Percentiles rank a stretch among this genome's conserved stretches.
Evolutionary conservation across 1,140 invertebrate genomes (phyloP).

Genomic region (Microplitis mediator): DNA sequence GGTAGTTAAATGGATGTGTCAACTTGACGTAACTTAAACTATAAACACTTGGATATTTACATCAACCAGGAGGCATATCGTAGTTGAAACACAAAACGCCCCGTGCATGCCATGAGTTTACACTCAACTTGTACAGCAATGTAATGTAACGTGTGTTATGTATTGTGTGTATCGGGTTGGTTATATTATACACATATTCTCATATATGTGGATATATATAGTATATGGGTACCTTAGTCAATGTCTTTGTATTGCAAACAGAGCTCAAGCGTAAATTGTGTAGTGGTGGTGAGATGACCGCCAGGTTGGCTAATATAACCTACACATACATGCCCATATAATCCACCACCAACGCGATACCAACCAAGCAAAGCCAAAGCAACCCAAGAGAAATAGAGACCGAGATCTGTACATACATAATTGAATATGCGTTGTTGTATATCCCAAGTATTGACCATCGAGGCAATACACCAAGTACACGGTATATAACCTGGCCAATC

Average conservation of each 20-base stretch:
- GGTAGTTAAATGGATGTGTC: too few relatives aligned
- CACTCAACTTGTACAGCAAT: slow-evolving; percentile 46
- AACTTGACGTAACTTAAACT: too few relatives aligned
- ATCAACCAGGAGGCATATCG: not conserved
- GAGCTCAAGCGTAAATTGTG: slow-evolving; percentile 38
- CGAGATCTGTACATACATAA: not conserved
- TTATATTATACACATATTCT: slow-evolving; percentile 19
- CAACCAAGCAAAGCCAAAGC: too few relatives aligned
- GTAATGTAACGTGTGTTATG: slow-evolving; percentile 38
- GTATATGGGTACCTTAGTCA: too few relatives aligned
- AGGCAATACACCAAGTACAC: too few relatives aligned
- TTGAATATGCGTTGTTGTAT: not conserved
- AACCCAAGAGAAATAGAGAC: too few relatives aligned
- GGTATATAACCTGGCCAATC: too few relatives aligned
- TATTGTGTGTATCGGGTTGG: slow-evolving; percentile 33
- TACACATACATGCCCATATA: not conserved
- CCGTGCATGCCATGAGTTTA: slow-evolving; percentile 33
- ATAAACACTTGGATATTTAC: too few relatives aligned
- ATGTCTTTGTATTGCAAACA: slow-evolving; percentile 46
- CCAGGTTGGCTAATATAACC: not conserved
- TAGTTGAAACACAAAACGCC: slow-evolving; percentile 1
- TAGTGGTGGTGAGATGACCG: not conserved
- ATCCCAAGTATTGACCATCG: not conserved
- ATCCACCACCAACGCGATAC: too few relatives aligned
- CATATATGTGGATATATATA: too few relatives aligned